Base-by-base conservation (phyloP, 2,797 vertebrate species). In the Periophthalmus magnuspinnatus region DNA sequence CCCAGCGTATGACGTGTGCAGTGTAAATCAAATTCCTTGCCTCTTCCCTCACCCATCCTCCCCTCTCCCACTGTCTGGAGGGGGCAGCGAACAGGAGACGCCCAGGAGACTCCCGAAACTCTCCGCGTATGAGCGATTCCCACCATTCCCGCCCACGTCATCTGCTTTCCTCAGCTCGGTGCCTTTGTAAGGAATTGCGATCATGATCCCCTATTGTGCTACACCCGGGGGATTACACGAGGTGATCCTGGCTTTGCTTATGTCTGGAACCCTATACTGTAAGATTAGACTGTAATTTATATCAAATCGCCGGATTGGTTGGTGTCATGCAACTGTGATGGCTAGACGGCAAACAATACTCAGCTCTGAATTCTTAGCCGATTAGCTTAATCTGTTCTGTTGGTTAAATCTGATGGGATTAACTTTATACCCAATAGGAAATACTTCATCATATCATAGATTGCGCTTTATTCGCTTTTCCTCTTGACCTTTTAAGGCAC, bases 361-460 rank as follows among this genome's bases (percentile, higher is more conserved):
- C 76, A 47, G 65, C 73, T 0, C 34, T 47, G 58, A 60, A 72
- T 72, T 74, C 80, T 87, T 34, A 83, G 78, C 68, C 60, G 83
- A 88, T 86, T 85, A 85, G 17, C 67, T 19, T 89, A 88, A 91
- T 89, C 87, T 89, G 81, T 85, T 85, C 78, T 82, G 78, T 79
- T 75, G 70, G 76, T 72, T 84, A 72, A 84, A 86, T 77, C 81
- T 76, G 19, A 50, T 55, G 60, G 81, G 88, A 91, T 90, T 87
- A 88, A 69, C 70, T 77, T 76, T 33, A 67, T 65, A 85, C 83
- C 82, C 75, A 68, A 41, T 55, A 76, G 82, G 79, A 86, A 86
- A 69, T 67, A 81, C 69, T 84, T 87, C 72, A 87, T 86, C 79
- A 86, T 82, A 86, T 71, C 45, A 55, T n/a, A 33, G 50, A 47